phyloP scores from a whole-genome alignment of 2,113 vertebrate species.

The Dissostichus mawsoni region DNA sequence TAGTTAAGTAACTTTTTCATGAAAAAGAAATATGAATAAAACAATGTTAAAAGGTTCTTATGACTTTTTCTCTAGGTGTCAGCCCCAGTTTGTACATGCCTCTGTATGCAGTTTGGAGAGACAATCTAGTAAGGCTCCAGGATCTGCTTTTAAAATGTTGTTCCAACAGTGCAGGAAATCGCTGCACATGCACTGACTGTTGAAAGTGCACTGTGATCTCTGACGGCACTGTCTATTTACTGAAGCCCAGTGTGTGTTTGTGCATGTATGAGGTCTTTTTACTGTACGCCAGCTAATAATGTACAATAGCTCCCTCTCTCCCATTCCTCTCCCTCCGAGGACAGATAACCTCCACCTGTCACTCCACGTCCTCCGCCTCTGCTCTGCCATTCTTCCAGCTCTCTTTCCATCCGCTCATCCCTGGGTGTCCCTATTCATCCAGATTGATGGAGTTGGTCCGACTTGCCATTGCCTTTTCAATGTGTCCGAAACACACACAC shows the following conservation, averaged over 20 bases:
- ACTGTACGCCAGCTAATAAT: constrained; percentile 59
- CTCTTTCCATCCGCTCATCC: constrained; percentile 59
- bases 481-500: constrained; percentile 24
- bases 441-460: constrained; percentile 71
- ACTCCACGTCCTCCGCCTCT: constrained; percentile 60
- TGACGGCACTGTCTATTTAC: constrained; percentile 36
- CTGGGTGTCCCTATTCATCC: constrained; percentile 73
- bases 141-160: not conserved
- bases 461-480: constrained; percentile 67
- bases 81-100: no score
- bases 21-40: no score
- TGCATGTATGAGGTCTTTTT: constrained; percentile 37
- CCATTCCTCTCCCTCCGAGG: constrained; percentile 37
- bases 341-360: constrained; percentile 77
- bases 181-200: constrained; percentile 19
- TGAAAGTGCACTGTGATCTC: constrained; percentile 17
- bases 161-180: constrained; percentile 7
- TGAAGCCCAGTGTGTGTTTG: constrained; percentile 41
- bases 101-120: no score
- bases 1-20: no score
- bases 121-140: not conserved
- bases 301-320: constrained; percentile 61
- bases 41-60: no score
- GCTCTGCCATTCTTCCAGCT: constrained; percentile 66
- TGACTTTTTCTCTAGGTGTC: no score